Conservation (phyloP, 2,888 invertebrate species). For the Acanthosepion esculentum region DNA sequence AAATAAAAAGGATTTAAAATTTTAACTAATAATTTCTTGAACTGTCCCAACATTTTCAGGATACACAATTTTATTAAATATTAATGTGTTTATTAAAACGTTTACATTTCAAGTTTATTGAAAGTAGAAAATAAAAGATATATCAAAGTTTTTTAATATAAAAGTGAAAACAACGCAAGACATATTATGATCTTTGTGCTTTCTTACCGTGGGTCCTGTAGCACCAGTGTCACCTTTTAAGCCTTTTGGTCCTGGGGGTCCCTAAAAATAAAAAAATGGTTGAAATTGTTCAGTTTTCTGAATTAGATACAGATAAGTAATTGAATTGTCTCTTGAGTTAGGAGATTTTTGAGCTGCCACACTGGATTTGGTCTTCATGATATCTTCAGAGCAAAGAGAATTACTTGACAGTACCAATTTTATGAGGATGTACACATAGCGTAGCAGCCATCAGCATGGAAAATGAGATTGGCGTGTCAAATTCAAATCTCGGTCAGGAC, state of each 20-base stretch:
- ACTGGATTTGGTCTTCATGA: neutral
- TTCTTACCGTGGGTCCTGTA: slow-evolving; percentile 65
- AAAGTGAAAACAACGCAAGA: neutral
- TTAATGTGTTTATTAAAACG: too few species aligned
- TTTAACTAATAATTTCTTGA: too few species aligned
- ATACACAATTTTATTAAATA: too few species aligned
- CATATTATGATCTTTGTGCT: slow-evolving; percentile 55
- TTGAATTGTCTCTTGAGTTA: neutral
- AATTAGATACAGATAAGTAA: neutral
- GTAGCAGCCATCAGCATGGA: too few species aligned
- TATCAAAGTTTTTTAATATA: neutral
- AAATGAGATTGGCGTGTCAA: too few species aligned
- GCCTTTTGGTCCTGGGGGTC: slow-evolving; percentile 77
- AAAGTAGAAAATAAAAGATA: neutral
- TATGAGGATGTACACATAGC: too few species aligned
- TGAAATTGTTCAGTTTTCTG: neutral
- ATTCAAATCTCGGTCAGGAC: too few species aligned
- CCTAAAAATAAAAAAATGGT: slow-evolving; percentile 56
- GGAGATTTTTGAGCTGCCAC: neutral
- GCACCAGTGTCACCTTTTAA: slow-evolving; percentile 79
- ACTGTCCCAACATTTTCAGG: too few species aligned
- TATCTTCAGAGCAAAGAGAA: neutral
- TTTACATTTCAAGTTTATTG: too few species aligned
- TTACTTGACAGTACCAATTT: too few species aligned
- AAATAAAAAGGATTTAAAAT: too few species aligned